These are phyloP conservation scores for Balanococcus diminutus DNA, from an alignment of 2,888 invertebrate genomes.

Conservation along the genomic window DNA sequence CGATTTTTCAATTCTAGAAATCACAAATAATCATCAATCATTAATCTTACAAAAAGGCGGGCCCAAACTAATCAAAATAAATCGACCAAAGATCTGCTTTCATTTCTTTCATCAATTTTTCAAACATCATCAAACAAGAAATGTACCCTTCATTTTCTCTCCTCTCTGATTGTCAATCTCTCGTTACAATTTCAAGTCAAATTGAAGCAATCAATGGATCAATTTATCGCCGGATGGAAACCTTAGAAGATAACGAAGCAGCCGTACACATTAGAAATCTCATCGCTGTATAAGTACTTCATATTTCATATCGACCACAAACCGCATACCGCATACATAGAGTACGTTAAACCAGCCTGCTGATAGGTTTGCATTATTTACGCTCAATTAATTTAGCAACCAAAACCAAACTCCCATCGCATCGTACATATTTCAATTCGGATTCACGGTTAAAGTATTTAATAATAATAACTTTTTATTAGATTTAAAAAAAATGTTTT, in stretches of 20 bases:
- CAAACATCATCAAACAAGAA: background rate
- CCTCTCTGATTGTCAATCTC: background rate
- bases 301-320: constrained; percentile 11
- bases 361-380: background rate
- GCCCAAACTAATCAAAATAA: too few species aligned
- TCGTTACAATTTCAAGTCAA: background rate
- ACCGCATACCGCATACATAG: background rate
- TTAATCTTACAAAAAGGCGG: too few species aligned
- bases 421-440: background rate
- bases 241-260: background rate
- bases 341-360: background rate
- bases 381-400: background rate
- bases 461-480: too few species aligned
- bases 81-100: background rate
- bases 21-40: too few species aligned
- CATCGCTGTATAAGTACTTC: background rate
- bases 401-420: background rate
- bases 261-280: background rate
- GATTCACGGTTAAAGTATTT: background rate
- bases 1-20: too few species aligned
- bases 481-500: too few species aligned
- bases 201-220: background rate
- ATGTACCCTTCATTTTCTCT: background rate
- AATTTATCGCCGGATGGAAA: constrained; percentile 5
- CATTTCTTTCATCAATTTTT: background rate